Percentiles rank a stretch among this genome's conserved stretches.
Conservation (phyloP, 35 echinoderm and acorn worm genomes). For the Nesometra sesokonis region DNA sequence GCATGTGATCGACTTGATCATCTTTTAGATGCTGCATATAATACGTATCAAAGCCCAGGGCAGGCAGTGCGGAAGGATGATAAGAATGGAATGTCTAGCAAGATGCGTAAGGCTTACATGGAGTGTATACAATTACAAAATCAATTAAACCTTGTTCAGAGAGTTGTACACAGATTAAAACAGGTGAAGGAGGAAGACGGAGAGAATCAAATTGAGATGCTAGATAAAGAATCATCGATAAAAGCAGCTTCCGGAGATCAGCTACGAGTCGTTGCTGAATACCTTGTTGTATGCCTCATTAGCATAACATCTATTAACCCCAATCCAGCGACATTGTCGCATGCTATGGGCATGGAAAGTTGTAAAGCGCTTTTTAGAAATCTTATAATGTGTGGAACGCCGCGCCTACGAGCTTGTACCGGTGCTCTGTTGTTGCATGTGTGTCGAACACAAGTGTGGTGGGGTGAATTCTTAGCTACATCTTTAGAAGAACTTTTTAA, state of each 20-base stretch:
- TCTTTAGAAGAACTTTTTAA: slow-evolving; percentile 80
- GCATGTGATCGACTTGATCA: slow-evolving; percentile 64
- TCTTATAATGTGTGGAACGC: slow-evolving; percentile 77
- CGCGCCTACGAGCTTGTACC: slow-evolving; percentile 40
- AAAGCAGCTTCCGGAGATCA: slow-evolving; percentile 73
- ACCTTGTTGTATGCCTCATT: slow-evolving; percentile 66
- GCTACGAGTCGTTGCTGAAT: slow-evolving; percentile 62
- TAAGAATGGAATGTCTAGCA: slow-evolving; percentile 2
- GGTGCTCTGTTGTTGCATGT: slow-evolving; percentile 68
- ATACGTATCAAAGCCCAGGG: neutral
- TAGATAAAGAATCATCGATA: neutral
- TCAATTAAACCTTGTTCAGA: slow-evolving; percentile 57
- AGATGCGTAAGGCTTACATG: slow-evolving; percentile 31
- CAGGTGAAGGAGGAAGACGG: neutral
- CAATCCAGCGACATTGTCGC: slow-evolving; percentile 23
- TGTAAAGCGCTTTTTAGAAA: slow-evolving; percentile 89
- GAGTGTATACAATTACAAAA: slow-evolving; percentile 67
- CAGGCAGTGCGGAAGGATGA: neutral
- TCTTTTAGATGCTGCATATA: slow-evolving; percentile 21
- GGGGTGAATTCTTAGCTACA: slow-evolving; percentile 96
- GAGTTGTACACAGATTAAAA: slow-evolving; percentile 50
- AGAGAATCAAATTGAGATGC: neutral
- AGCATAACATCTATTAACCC: slow-evolving; percentile 31
- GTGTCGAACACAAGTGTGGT: slow-evolving; percentile 70
- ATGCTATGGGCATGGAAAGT: slow-evolving; percentile 39